phyloP scores from a whole-genome alignment of 2,888 invertebrate species.

The Melinaea menophilus region DNA sequence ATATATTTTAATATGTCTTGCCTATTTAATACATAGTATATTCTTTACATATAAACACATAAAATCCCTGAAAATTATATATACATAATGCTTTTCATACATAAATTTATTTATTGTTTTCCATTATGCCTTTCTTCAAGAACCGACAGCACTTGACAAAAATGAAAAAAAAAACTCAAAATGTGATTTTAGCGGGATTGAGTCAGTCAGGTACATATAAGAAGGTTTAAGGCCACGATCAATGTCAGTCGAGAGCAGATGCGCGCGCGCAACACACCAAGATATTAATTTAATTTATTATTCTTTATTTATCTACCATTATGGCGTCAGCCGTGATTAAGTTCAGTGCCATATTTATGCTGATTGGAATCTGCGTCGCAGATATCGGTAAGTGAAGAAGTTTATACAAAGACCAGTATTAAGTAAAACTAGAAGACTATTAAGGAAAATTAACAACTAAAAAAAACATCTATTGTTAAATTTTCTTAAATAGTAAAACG shows the following conservation, averaged over 20 bases:
- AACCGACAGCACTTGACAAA: constrained; percentile 13
- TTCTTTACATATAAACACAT: too few relatives aligned
- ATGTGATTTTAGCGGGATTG: constrained; percentile 36
- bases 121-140: not conserved
- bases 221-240: constrained; percentile 58
- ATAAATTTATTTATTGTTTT: not conserved
- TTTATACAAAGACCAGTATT: not conserved
- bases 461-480: too few relatives aligned
- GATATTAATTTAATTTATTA: constrained; percentile 42
- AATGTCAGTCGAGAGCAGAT: constrained; percentile 59
- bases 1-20: too few relatives aligned
- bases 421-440: too few relatives aligned
- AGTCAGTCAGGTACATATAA: constrained; percentile 58
- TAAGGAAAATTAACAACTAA: too few relatives aligned
- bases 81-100: too few relatives aligned
- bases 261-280: constrained; percentile 47
- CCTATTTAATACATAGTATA: too few relatives aligned
- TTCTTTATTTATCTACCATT: constrained; percentile 40
- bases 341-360: constrained; percentile 69
- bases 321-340: constrained; percentile 70
- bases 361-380: constrained; percentile 55
- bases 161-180: constrained; percentile 25
- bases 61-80: too few relatives aligned
- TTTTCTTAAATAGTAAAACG: too few relatives aligned
- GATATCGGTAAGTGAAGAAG: constrained; percentile 59